phyloP scores from a whole-genome alignment of 2,797 vertebrate species.

The Enteromius afrohamiltoni region DNA sequence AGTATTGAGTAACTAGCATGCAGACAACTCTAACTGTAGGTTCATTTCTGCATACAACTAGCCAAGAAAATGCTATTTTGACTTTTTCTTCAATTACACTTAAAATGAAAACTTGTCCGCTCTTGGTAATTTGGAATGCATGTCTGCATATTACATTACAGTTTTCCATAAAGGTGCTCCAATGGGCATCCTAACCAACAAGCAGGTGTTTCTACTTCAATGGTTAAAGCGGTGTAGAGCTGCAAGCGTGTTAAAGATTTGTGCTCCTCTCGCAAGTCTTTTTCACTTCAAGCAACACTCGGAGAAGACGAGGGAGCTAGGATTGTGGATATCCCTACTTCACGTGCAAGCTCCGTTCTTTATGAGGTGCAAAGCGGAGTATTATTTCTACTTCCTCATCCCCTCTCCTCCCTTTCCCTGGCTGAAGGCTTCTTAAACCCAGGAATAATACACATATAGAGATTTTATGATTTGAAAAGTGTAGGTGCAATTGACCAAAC shows the following conservation, averaged over 20 bases:
- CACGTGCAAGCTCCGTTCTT: conserved; percentile 61
- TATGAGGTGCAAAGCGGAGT: conserved; percentile 76
- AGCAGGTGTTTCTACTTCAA: conserved; percentile 44
- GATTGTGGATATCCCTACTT: conserved; percentile 50
- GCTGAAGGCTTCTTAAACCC: conserved; percentile 57
- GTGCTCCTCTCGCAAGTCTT: conserved; percentile 35
- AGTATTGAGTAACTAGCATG: background rate
- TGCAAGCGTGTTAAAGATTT: conserved; percentile 47
- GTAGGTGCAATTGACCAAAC: conserved; percentile 68
- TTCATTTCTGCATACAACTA: background rate
- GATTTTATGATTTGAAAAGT: conserved; percentile 75
- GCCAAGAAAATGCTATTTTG: background rate
- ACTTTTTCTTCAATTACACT: background rate
- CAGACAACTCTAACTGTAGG: background rate
- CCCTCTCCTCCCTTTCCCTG: conserved; percentile 56
- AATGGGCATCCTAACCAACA: conserved; percentile 12
- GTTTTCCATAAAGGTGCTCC: conserved; percentile 2
- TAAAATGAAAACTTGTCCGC: background rate
- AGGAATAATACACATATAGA: conserved; percentile 68
- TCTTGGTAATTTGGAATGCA: background rate
- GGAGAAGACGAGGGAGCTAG: conserved; percentile 48
- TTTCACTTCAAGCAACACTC: conserved; percentile 57
- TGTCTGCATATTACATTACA: background rate
- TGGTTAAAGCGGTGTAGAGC: conserved; percentile 15
- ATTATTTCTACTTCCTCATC: conserved; percentile 63